phyloP scores from a whole-genome alignment of 2,113 vertebrate species.

The Gymnogyps californianus region DNA sequence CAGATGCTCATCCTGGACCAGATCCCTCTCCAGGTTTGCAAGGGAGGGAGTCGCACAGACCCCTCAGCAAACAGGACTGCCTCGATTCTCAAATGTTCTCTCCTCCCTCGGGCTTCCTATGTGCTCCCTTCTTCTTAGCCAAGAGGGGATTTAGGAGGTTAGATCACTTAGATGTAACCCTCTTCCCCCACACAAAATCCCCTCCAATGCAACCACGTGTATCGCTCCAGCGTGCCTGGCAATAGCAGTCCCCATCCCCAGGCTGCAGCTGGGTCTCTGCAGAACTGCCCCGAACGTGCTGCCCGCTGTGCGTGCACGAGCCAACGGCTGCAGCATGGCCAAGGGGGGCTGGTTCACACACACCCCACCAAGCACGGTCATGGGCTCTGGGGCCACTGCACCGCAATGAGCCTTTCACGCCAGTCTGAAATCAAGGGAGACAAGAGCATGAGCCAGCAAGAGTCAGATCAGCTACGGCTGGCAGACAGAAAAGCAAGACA shows the following conservation, averaged over 20 bases:
- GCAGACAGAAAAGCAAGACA: neutral
- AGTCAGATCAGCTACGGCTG: rapidly evolving
- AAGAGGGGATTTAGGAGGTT: neutral
- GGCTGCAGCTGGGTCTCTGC: neutral
- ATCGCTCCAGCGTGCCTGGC: neutral
- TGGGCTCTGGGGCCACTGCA: neutral
- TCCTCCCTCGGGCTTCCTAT: neutral
- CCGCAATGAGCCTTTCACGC: rapidly evolving
- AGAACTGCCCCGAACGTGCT: neutral
- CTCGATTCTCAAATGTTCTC: neutral
- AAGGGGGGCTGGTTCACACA: neutral
- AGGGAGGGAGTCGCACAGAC: neutral
- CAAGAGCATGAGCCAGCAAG: neutral
- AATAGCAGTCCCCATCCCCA: rapidly evolving
- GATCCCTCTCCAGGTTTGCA: neutral
- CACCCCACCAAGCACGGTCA: neutral
- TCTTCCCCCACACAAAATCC: neutral
- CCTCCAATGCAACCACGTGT: rapidly evolving
- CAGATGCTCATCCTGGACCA: neutral
- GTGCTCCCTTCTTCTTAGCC: neutral
- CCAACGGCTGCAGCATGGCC: neutral
- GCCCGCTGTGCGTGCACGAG: rapidly evolving
- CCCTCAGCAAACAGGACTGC: neutral
- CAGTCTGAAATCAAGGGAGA: neutral
- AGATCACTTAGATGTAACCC: neutral